phyloP scores from a whole-genome alignment of 1,140 invertebrate species.

The Drosophila takahashii region DNA sequence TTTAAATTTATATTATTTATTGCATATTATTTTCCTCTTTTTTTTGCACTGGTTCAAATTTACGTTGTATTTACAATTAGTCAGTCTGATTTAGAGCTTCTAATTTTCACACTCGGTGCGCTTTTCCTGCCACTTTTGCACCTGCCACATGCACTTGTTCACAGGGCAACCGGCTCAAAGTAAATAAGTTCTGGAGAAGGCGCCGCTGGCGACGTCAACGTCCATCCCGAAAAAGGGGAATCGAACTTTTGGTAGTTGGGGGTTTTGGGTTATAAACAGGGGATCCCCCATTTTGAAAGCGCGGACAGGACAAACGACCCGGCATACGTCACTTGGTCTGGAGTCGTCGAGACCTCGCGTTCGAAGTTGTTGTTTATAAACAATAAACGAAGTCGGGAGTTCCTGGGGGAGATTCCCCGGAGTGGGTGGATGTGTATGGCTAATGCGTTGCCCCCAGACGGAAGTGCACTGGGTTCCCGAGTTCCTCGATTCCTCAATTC shows the following conservation, averaged over 20 bases:
- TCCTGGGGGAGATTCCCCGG: not conserved
- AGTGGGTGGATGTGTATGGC: slow-evolving; percentile 8
- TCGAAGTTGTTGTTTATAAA: slow-evolving; percentile 78
- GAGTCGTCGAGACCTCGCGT: slow-evolving; percentile 12
- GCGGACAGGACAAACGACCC: slow-evolving; percentile 56
- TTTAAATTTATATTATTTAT: not conserved
- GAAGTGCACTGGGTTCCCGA: slow-evolving; percentile 35
- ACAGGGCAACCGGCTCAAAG: slow-evolving; percentile 72
- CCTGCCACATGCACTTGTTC: slow-evolving; percentile 52
- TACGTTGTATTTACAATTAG: slow-evolving; percentile 1
- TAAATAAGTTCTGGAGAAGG: slow-evolving; percentile 64
- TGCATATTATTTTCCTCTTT: not conserved
- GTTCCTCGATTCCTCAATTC: no score
- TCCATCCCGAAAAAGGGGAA: slow-evolving; percentile 32
- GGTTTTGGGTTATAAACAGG: not conserved
- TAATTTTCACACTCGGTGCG: slow-evolving; percentile 23
- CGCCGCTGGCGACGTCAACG: slow-evolving; percentile 60
- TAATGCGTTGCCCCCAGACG: slow-evolving; percentile 54
- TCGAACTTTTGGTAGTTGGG: slow-evolving; percentile 7
- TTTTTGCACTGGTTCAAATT: not conserved
- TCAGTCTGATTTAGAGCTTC: slow-evolving; percentile 9
- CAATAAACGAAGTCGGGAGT: slow-evolving; percentile 69
- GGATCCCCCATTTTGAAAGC: slow-evolving; percentile 32
- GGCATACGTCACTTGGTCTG: slow-evolving; percentile 65
- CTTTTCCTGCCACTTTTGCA: slow-evolving; percentile 31